phyloP scores from a whole-genome alignment of 2,113 vertebrate genomes.

The Calonectris borealis region DNA sequence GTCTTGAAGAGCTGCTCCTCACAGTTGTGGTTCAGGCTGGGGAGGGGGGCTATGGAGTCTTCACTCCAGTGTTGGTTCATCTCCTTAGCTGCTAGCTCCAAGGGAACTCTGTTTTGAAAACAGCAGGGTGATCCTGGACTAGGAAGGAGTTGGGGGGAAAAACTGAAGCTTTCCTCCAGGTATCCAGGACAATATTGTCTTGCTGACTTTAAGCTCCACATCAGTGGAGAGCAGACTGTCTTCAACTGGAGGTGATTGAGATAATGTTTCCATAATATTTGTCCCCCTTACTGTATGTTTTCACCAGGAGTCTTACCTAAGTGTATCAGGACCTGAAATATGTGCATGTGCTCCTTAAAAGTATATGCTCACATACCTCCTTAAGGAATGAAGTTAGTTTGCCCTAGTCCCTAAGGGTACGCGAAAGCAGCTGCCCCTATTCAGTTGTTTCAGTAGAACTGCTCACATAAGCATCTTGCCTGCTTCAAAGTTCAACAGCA shows the following conservation, averaged over 20 bases:
- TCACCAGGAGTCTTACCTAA: neutral
- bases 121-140: neutral
- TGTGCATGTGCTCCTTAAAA: neutral
- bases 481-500: conserved; percentile 44
- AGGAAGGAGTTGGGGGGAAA: neutral
- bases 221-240: neutral
- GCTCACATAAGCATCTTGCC: neutral
- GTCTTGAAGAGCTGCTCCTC: neutral
- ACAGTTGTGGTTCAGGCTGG: neutral
- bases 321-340: neutral
- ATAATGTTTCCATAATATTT: neutral
- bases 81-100: neutral
- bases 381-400: neutral
- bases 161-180: neutral
- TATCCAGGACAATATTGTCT: neutral
- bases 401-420: neutral
- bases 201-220: neutral
- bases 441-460: neutral
- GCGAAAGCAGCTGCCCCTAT: neutral
- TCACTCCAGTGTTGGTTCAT: neutral
- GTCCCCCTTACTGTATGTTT: neutral
- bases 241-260: neutral
- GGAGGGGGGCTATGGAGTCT: neutral
- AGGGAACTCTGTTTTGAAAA: neutral
- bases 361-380: neutral